These are phyloP conservation scores for Uropsilus gracilis DNA, from an alignment of 2,113 vertebrate genomes.

Conservation along the genomic window DNA sequence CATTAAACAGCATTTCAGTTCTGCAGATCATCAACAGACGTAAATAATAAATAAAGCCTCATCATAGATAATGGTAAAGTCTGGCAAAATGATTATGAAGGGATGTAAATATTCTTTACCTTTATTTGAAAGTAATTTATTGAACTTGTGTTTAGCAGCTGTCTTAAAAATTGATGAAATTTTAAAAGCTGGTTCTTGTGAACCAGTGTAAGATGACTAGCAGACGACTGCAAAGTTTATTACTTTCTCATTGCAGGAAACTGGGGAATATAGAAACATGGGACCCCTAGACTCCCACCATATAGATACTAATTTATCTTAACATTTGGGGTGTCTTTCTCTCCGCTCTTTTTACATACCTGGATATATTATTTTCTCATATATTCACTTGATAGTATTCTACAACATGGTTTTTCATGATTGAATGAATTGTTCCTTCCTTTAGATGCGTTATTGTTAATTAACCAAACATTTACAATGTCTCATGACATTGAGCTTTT, in stretches of 20 bases:
- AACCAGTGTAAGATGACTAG: not conserved
- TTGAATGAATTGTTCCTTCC: not conserved
- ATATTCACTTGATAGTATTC: not conserved
- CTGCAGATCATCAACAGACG: not conserved
- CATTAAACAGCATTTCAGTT: not conserved
- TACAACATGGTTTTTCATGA: not conserved
- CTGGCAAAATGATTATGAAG: not conserved
- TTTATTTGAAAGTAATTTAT: not conserved
- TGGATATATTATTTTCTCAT: not conserved
- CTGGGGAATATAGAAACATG: not conserved
- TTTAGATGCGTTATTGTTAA: not conserved
- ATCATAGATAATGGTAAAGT: not conserved
- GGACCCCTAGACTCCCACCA: not conserved
- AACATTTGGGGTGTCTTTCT: not conserved
- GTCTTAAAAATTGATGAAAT: slow-evolving; percentile 2
- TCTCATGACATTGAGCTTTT: slow-evolving; percentile 23
- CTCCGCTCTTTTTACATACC: not conserved
- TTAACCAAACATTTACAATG: not conserved
- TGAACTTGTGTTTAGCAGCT: not conserved
- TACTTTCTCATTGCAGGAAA: not conserved
- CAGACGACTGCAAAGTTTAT: not conserved
- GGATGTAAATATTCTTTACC: not conserved
- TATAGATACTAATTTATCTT: not conserved
- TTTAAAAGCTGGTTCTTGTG: not conserved
- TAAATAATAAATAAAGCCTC: not conserved